Percentiles rank a stretch among this genome's conserved stretches.
These are phyloP conservation scores for Metalampra italica DNA, from an alignment of 2,888 invertebrate genomes.

Conservation along the genomic window DNA sequence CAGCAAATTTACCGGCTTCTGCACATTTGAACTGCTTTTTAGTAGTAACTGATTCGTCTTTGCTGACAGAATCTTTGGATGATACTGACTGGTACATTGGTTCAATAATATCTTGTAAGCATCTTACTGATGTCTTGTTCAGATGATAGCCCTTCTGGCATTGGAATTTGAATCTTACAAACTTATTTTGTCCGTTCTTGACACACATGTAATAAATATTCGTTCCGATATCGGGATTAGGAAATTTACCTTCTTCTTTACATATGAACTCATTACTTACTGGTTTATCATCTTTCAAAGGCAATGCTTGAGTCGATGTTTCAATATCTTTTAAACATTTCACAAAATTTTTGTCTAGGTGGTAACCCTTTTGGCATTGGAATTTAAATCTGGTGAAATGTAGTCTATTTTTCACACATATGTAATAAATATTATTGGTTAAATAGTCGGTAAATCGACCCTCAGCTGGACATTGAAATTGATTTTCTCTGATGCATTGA, in stretches of 20 bases:
- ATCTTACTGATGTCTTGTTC: conserved; percentile 45
- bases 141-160: conserved; percentile 53
- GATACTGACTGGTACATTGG: conserved; percentile 7
- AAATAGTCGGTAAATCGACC: conserved; percentile 58
- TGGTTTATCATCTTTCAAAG: conserved; percentile 12
- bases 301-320: conserved; percentile 8
- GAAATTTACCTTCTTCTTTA: conserved; percentile 49
- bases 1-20: conserved; percentile 52
- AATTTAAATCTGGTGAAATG: conserved; percentile 54
- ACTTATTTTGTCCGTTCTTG: conserved; percentile 31
- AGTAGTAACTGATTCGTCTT: conserved; percentile 13
- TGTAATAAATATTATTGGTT: conserved; percentile 58
- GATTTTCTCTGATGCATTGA: conserved; percentile 65
- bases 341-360: conserved; percentile 43
- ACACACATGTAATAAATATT: conserved; percentile 67
- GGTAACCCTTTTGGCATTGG: conserved; percentile 51
- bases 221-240: conserved; percentile 33
- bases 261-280: conserved; percentile 33
- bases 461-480: conserved; percentile 62
- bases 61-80: conserved; percentile 17
- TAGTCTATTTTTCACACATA: conserved; percentile 49
- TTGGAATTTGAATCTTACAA: conserved; percentile 54
- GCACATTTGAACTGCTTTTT: conserved; percentile 37
- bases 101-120: conserved; percentile 27
- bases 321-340: conserved; percentile 36